A percentile compares a stretch with the other conserved stretches of the same genome.
phyloP scores from a whole-genome alignment of 2,797 vertebrate species.

The Pangasius sanitwongsei region DNA sequence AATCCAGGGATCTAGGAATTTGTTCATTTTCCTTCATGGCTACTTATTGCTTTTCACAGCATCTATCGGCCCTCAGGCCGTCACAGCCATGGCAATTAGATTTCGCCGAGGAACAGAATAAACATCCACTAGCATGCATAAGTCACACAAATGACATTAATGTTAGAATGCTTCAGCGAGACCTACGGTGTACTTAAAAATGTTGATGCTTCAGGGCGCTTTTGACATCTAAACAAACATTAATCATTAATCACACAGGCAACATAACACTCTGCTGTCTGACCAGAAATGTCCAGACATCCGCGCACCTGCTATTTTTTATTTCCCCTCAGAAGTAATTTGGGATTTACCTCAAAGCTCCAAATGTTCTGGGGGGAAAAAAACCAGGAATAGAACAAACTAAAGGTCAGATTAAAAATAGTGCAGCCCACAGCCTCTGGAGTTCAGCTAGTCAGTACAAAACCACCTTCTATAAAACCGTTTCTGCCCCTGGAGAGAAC shows the following conservation, averaged over 20 bases:
- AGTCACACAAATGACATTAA: background rate
- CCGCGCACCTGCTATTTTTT: background rate
- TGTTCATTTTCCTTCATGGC: background rate
- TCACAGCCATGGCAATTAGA: slow-evolving; percentile 13
- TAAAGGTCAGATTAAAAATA: slow-evolving; percentile 57
- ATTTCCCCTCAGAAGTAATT: background rate
- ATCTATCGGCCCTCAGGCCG: background rate
- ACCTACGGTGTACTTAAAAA: slow-evolving; percentile 5
- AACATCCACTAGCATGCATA: background rate
- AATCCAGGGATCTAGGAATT: background rate
- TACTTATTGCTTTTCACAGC: background rate
- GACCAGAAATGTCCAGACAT: background rate
- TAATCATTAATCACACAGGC: background rate
- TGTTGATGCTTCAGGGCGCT: background rate
- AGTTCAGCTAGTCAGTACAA: slow-evolving; percentile 28
- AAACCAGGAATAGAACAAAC: slow-evolving; percentile 57
- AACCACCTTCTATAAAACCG: slow-evolving; percentile 36
- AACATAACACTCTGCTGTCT: background rate
- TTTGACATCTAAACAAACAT: slow-evolving; percentile 4
- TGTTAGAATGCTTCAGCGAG: background rate
- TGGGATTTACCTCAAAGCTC: slow-evolving; percentile 47
- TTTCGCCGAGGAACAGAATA: background rate
- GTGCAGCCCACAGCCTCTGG: slow-evolving; percentile 46
- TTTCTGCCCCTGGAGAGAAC: slow-evolving; percentile 34
- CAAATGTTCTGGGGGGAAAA: slow-evolving; percentile 36